Evolutionary conservation across 2,888 invertebrate genomes (phyloP), one percentile per base, ranked within the genome.

Genomic region (Fabriciana adippe): DNA sequence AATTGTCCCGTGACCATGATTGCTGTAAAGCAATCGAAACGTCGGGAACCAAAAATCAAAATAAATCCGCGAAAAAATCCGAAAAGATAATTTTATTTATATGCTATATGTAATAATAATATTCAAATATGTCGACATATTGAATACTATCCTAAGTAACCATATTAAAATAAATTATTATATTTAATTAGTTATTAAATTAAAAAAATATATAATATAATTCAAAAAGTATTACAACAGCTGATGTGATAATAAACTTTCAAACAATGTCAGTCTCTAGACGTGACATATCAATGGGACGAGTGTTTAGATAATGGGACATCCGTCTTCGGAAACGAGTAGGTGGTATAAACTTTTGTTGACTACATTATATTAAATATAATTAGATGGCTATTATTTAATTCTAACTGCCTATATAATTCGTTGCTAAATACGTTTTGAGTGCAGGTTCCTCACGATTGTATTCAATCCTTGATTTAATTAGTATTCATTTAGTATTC

Each of bases 261-360:
- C 74, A 75, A 81, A 81, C 80, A 83, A 81, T 83, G 82, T 85
- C 78, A 78, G 78, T 78, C 79, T 77, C 78, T 79, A 82, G 76
- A 84, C 84, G 85, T 87, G 88, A 82, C 86, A 83, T 88, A 86
- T 88, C 87, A 85, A 81, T 84, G 76, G 79, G 74, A 80, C 81
- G 75, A 78, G 78, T 79, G 72, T 67, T 76, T 74, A 81, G 87
- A 87, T 88, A 87, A 82, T 81, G 76, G 73, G 74, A 82, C 82
- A 82, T 84, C 83, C 82, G 83, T 78, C 77, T 79, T 78, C 76
- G 78, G 67, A 69, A 70, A 57, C 61, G 60, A 72, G 69, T 72
- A 71, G 73, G 73, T 69, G 72, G 72, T 65, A 69, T 68, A 70
- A 45, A 59, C 57, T 68, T 69, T 72, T 67, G 73, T 68, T 66